Evolutionary conservation across 2,113 vertebrate species (phyloP), one percentile per base, ranked within the genome.

Genomic region (Leucopsar rothschildi): DNA sequence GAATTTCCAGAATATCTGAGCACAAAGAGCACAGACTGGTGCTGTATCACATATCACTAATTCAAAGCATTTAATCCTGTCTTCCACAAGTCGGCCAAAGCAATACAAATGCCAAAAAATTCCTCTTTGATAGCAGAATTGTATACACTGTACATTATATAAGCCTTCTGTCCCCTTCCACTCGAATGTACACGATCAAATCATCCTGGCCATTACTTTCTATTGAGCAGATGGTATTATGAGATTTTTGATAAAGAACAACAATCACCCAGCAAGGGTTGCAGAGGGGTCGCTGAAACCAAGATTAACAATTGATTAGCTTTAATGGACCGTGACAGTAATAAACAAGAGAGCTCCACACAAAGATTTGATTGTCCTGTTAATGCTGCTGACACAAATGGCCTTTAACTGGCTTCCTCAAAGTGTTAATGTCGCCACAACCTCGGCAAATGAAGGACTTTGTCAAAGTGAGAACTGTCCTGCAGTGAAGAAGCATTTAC

Each of bases 291-390:
- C 96, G 83, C 88, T 28, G 56, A 90, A 97, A 97, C 95, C 96
- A 82, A 97, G 97, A 98, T 98, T 98, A 98, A 97, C 97, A 98
- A 98, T 97, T 98, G 98, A 98, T 98, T 98, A 97, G 96, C 96
- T 97, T 97, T 98, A 98, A 99, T 98, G 98, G 97, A 95, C 96
- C 96, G 4, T 97, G 96, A 84, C 88, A 92, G 97, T 96, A 97
- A 97, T 97, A 97, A 98, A 98, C 97, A 96, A 93, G 95, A 66
- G 91, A 97, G 94, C 75, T 93, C 23, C 96, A 93, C 96, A 56
- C 96, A 96, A 95, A 98, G 83, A 95, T 96, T 97, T 96, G 97
- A 97, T 96, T 97, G 96, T 95, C 97, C 96, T 76, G 91, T 95
- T 97, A 96, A 96, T 90, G 97, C 87, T 97, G 85, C 96, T 92